Conservation (phyloP, 53 echinoderm and acorn worm species). For the Luidia sarsii region DNA sequence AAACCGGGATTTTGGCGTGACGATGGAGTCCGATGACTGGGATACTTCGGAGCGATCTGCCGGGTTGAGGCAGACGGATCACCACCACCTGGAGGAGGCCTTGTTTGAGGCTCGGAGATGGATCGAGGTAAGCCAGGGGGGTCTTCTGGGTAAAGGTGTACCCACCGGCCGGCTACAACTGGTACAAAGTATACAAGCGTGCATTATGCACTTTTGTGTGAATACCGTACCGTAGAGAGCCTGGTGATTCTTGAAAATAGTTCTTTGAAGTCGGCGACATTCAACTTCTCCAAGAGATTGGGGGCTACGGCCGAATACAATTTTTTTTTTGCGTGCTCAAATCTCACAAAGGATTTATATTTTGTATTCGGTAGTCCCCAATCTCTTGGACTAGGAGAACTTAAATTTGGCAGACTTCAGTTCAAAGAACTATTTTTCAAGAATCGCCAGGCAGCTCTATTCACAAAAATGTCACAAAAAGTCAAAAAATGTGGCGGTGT, state of each 20-base stretch:
- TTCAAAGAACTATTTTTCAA: too few relatives aligned
- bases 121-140: conserved; percentile 51
- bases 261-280: neutral
- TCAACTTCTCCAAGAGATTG: neutral
- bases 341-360: too few relatives aligned
- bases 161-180: neutral
- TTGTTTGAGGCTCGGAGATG: conserved; percentile 43
- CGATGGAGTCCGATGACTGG: neutral
- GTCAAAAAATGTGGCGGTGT: too few relatives aligned
- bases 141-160: neutral
- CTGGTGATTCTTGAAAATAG: neutral
- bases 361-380: too few relatives aligned
- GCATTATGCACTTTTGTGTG: neutral
- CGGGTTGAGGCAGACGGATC: neutral
- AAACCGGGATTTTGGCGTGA: neutral
- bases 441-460: too few relatives aligned
- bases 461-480: too few relatives aligned
- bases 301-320: neutral
- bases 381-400: too few relatives aligned
- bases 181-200: neutral
- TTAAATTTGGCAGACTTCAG: too few relatives aligned
- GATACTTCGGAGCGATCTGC: neutral
- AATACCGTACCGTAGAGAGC: neutral
- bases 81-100: conserved; percentile 36
- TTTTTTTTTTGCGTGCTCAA: too few relatives aligned